Evolutionary conservation across 1,140 invertebrate species (phyloP).

Genomic region (Drosophila lacertosa): DNA sequence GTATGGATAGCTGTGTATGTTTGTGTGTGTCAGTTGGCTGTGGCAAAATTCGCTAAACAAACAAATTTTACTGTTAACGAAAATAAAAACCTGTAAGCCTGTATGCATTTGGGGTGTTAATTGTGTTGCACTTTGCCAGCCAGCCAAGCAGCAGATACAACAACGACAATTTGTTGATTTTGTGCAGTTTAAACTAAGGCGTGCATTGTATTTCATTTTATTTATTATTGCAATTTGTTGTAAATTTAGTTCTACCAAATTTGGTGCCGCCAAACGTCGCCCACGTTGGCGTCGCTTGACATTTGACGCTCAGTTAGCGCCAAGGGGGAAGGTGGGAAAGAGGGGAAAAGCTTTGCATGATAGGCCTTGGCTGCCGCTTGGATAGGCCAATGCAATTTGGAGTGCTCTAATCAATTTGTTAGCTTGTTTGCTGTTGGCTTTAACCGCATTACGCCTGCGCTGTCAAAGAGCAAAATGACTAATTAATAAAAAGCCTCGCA

Average conservation of each 20-base stretch:
- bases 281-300: slow-evolving; percentile 58
- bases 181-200: slow-evolving; percentile 56
- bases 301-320: slow-evolving; percentile 32
- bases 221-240: slow-evolving; percentile 81
- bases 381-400: slow-evolving; percentile 24
- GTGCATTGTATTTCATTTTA: slow-evolving; percentile 68
- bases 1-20: slow-evolving; percentile 29
- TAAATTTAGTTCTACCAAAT: slow-evolving; percentile 72
- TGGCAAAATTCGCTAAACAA: slow-evolving; percentile 62
- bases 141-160: slow-evolving; percentile 29
- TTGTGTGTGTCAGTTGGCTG: slow-evolving; percentile 19
- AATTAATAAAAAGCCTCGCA: slow-evolving; percentile 71
- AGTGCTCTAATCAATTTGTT: slow-evolving; percentile 39
- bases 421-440: slow-evolving; percentile 32
- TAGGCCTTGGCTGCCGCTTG: slow-evolving; percentile 37
- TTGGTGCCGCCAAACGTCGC: slow-evolving; percentile 72
- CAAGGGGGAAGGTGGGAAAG: not conserved
- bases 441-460: slow-evolving; percentile 50
- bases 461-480: slow-evolving; percentile 65
- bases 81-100: slow-evolving; percentile 52
- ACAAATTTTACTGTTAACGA: slow-evolving; percentile 78
- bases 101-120: slow-evolving; percentile 79
- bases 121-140: slow-evolving; percentile 78
- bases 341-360: not conserved
- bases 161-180: slow-evolving; percentile 41